Conservation (phyloP, 1,140 invertebrate genomes). For the Manduca sexta region DNA sequence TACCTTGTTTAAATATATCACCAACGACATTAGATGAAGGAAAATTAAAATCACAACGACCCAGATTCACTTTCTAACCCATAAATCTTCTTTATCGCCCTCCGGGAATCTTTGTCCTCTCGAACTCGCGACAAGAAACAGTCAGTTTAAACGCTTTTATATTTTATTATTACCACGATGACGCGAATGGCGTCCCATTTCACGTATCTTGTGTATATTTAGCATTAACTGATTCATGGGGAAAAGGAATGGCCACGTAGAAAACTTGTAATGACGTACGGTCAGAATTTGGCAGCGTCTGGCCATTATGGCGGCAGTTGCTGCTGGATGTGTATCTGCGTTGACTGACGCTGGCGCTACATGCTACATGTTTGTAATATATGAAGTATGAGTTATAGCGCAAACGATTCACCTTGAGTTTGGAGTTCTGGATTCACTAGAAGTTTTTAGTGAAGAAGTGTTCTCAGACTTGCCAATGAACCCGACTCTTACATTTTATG, state of each 20-base stretch:
- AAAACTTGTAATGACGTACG: not conserved
- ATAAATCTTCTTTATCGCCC: conserved; percentile 3
- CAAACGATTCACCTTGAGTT: no score
- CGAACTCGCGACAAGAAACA: no score
- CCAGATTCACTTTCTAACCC: not conserved
- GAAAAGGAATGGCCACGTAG: not conserved
- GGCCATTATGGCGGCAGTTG: not conserved
- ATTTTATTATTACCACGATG: not conserved
- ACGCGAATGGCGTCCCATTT: conserved; percentile 1
- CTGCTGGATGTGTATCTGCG: no score
- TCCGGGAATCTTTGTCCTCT: not conserved
- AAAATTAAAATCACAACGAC: not conserved
- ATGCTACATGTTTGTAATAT: no score
- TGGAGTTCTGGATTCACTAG: no score
- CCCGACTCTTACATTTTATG: no score
- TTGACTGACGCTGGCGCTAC: no score
- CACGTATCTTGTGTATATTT: not conserved
- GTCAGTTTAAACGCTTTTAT: not conserved
- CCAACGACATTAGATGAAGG: not conserved
- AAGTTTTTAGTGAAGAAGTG: no score
- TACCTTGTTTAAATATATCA: not conserved
- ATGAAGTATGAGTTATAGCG: no score
- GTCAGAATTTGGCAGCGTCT: conserved; percentile 1
- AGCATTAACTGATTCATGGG: not conserved
- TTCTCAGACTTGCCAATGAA: no score